phyloP scores from a whole-genome alignment of 1,140 invertebrate species.

The Camponotus floridanus region DNA sequence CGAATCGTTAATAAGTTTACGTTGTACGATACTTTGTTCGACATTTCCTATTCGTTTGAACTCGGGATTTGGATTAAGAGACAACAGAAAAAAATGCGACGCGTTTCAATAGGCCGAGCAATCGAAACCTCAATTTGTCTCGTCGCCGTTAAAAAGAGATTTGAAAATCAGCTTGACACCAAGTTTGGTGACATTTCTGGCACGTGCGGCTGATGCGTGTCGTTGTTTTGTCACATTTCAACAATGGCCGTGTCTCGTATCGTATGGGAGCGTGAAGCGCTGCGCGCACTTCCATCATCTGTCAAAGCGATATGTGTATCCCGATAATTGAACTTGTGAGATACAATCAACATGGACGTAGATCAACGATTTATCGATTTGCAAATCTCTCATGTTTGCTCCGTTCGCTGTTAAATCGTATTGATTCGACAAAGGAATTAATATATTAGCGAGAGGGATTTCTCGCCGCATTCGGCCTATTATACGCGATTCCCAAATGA shows the following conservation, averaged over 20 bases:
- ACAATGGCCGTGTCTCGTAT: conserved; percentile 14
- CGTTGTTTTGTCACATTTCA: conserved; percentile 25
- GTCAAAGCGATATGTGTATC: conserved; percentile 25
- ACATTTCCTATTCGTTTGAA: background rate
- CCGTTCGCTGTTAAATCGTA: too few relatives aligned
- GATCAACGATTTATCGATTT: conserved; percentile 39
- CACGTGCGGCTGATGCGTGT: background rate
- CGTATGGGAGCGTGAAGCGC: background rate
- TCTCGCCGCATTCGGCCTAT: background rate
- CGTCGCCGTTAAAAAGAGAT: background rate
- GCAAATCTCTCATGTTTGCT: background rate
- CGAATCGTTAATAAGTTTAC: conserved; percentile 4
- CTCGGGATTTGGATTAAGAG: background rate
- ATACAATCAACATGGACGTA: background rate
- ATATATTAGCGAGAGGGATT: conserved; percentile 12
- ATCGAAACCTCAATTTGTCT: background rate
- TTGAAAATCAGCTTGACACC: conserved; percentile 18
- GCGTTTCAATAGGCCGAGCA: background rate
- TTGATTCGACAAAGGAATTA: conserved; percentile 8
- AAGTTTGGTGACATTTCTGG: conserved; percentile 4
- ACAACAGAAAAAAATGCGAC: background rate
- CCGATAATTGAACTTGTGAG: conserved; percentile 16
- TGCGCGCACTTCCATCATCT: conserved; percentile 7
- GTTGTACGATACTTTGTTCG: background rate
- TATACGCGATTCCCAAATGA: background rate